Evolutionary conservation across 2,113 vertebrate genomes (phyloP).

Genomic region (Tetraodon nigroviridis): DNA sequence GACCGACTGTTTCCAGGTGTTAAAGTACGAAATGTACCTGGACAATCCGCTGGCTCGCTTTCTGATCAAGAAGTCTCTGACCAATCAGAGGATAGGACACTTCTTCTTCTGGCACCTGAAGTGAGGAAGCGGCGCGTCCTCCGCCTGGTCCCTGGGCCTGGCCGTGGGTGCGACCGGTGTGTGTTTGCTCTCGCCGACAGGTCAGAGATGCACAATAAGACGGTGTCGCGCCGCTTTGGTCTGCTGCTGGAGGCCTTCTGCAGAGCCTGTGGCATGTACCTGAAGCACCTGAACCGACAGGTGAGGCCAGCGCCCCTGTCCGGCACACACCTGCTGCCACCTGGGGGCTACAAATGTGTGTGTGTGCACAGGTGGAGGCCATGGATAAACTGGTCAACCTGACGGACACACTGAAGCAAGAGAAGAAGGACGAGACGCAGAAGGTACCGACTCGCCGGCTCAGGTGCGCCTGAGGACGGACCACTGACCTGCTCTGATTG

Average conservation of each 20-base stretch:
- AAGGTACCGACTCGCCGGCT: conserved; percentile 76
- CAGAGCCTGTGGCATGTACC: conserved; percentile 95
- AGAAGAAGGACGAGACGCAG: conserved; percentile 98
- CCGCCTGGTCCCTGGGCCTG: background rate
- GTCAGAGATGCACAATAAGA: conserved; percentile 99
- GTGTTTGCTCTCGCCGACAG: conserved; percentile 56
- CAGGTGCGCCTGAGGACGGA: background rate
- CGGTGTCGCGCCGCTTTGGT: conserved; percentile 95
- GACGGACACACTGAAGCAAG: conserved; percentile 98
- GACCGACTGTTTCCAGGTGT: conserved; percentile 73
- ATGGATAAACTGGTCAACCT: conserved; percentile 99
- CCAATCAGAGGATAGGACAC: conserved; percentile 97
- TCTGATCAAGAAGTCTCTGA: conserved; percentile 94
- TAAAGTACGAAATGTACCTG: conserved; percentile 98
- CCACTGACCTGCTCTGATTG: conserved; percentile 13
- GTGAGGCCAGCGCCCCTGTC: background rate
- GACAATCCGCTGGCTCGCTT: conserved; percentile 94
- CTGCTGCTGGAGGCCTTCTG: conserved; percentile 95
- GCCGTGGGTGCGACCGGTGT: background rate
- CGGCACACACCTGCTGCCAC: background rate
- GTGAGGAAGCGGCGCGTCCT: conserved; percentile 71
- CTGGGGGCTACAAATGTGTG: background rate
- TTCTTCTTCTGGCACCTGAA: conserved; percentile 99
- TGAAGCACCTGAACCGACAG: conserved; percentile 94
- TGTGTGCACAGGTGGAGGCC: conserved; percentile 78